phyloP scores from a whole-genome alignment of 2,113 vertebrate species.

The Catharus bicknelli region DNA sequence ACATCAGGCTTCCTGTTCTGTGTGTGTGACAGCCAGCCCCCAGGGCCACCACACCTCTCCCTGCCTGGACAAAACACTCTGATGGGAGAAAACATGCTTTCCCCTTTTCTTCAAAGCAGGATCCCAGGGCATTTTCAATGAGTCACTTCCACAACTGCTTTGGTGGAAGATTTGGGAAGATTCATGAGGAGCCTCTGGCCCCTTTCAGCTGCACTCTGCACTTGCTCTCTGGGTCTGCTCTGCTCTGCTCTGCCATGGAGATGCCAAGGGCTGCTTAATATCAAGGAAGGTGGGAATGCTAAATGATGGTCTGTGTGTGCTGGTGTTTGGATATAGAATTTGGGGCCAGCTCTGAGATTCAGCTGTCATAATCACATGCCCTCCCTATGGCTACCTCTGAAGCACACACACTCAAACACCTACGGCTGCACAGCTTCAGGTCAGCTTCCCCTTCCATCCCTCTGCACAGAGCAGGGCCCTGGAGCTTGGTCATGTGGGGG shows the following conservation, averaged over 20 bases:
- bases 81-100: neutral
- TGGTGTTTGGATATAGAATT: neutral
- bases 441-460: neutral
- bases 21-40: neutral
- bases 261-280: accelerated
- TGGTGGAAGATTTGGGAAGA: neutral
- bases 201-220: neutral
- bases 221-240: neutral
- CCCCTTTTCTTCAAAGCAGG: neutral
- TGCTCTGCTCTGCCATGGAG: neutral
- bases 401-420: neutral
- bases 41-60: neutral
- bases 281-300: neutral
- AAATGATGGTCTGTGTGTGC: neutral
- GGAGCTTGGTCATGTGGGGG: accelerated
- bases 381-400: neutral
- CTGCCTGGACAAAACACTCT: neutral
- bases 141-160: neutral
- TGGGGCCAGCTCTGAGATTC: neutral
- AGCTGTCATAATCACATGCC: neutral
- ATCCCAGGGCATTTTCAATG: neutral
- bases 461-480: neutral
- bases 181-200: neutral
- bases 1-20: accelerated
- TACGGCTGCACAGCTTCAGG: neutral